A percentile compares a stretch with the other conserved stretches of the same genome.
phyloP scores from a whole-genome alignment of 2,888 invertebrate species.

The Drosophila anceps region DNA sequence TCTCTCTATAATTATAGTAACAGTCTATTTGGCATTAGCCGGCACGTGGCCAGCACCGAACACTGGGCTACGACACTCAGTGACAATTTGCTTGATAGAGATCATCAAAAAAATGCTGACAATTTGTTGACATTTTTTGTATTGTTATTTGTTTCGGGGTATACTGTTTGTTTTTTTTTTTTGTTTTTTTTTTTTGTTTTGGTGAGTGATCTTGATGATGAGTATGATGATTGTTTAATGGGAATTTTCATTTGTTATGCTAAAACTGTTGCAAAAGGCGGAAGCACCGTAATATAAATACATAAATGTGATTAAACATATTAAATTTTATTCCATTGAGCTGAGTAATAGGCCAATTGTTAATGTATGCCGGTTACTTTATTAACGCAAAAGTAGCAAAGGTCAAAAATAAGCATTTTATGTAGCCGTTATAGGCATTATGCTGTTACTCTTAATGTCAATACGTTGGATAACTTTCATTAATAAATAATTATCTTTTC shows the following conservation, averaged over 20 bases:
- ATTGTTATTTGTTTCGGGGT: slow-evolving; percentile 21
- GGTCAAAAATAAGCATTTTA: neutral
- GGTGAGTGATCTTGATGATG: slow-evolving; percentile 45
- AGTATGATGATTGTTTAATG: slow-evolving; percentile 55
- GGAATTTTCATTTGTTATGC: slow-evolving; percentile 27
- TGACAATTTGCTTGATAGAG: slow-evolving; percentile 64
- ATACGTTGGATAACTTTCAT: neutral
- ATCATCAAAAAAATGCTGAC: slow-evolving; percentile 68
- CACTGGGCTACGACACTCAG: slow-evolving; percentile 38
- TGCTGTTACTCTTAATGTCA: neutral
- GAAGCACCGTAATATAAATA: slow-evolving; percentile 14
- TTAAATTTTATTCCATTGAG: slow-evolving; percentile 3
- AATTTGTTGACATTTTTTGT: slow-evolving; percentile 71
- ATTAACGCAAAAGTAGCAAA: neutral
- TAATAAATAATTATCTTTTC: neutral
- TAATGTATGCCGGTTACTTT: neutral
- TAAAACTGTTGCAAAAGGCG: slow-evolving; percentile 11
- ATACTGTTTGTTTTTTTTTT: slow-evolving; percentile 5
- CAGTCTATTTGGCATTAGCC: slow-evolving; percentile 30
- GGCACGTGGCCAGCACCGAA: slow-evolving; percentile 63
- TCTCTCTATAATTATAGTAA: slow-evolving; percentile 9
- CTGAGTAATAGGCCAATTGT: slow-evolving; percentile 1
- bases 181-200: slow-evolving; percentile 24
- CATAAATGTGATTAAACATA: slow-evolving; percentile 12
- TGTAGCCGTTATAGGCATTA: neutral